These are phyloP conservation scores for Helicoverpa assulta DNA, from an alignment of 2,888 invertebrate species.

Conservation along the genomic window DNA sequence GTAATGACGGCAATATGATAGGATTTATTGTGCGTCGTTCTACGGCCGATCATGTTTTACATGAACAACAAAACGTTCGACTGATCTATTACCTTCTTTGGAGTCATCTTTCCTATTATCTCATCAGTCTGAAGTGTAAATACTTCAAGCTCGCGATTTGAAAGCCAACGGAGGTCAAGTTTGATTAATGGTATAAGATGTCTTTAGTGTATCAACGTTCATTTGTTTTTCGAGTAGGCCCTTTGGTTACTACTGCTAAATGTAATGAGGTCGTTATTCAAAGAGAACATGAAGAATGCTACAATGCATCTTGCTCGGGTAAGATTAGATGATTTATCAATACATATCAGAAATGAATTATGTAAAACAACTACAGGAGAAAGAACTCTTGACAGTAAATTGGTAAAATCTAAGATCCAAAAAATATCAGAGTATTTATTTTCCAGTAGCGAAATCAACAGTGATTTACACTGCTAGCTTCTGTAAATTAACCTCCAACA, in stretches of 20 bases:
- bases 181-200: slow-evolving; percentile 72
- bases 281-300: slow-evolving; percentile 23
- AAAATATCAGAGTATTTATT: too few species aligned
- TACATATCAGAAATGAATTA: neutral
- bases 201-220: slow-evolving; percentile 68
- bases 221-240: slow-evolving; percentile 68
- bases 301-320: slow-evolving; percentile 10
- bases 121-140: slow-evolving; percentile 55
- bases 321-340: neutral
- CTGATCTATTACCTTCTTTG: slow-evolving; percentile 53
- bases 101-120: slow-evolving; percentile 55
- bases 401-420: too few species aligned
- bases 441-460: too few species aligned
- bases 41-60: slow-evolving; percentile 56
- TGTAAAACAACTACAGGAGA: neutral
- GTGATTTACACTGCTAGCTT: too few species aligned
- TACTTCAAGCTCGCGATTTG: slow-evolving; percentile 54
- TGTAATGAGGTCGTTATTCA: slow-evolving; percentile 66
- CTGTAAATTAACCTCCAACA: too few species aligned
- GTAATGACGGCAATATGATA: slow-evolving; percentile 72
- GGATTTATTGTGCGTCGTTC: slow-evolving; percentile 67
- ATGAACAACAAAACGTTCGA: slow-evolving; percentile 50
- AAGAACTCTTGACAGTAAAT: too few species aligned
- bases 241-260: slow-evolving; percentile 59
- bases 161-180: slow-evolving; percentile 62